These are phyloP conservation scores for Drosophila gaucha DNA, from an alignment of 2,888 invertebrate genomes.

Conservation along the genomic window DNA sequence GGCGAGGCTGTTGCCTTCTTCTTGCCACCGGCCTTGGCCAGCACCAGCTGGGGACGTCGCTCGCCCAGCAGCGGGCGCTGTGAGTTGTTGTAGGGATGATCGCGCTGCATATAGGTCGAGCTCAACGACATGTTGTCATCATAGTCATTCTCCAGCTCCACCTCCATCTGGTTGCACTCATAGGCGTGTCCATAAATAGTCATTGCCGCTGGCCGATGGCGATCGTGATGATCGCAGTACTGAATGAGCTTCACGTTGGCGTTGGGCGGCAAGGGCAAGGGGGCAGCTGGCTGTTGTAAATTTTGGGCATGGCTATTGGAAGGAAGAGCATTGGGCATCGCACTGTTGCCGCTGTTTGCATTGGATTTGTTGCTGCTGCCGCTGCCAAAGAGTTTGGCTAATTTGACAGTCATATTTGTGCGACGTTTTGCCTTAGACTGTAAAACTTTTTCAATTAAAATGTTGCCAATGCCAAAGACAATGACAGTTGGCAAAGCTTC, in stretches of 20 bases:
- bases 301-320: conserved; percentile 6
- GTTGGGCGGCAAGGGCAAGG: conserved; percentile 66
- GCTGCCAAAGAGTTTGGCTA: conserved; percentile 65
- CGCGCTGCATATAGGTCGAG: conserved; percentile 80
- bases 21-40: conserved; percentile 61
- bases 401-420: conserved; percentile 67
- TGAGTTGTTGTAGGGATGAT: conserved; percentile 83
- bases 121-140: conserved; percentile 61
- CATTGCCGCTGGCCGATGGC: conserved; percentile 28
- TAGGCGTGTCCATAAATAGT: conserved; percentile 63
- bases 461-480: conserved; percentile 58
- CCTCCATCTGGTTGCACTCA: conserved; percentile 61
- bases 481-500: conserved; percentile 42
- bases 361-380: conserved; percentile 19
- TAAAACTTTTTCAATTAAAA: conserved; percentile 79
- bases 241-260: conserved; percentile 55
- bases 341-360: conserved; percentile 19
- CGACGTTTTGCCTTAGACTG: conserved; percentile 8
- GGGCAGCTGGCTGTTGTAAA: conserved; percentile 46
- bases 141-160: conserved; percentile 62
- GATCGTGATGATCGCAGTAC: conserved; percentile 54
- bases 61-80: conserved; percentile 83
- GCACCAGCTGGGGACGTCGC: conserved; percentile 53
- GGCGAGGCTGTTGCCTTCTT: conserved; percentile 50
- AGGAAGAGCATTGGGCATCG: conserved; percentile 21